Conservation (phyloP, 2,797 vertebrate species). For the Cichlasoma orientale region DNA sequence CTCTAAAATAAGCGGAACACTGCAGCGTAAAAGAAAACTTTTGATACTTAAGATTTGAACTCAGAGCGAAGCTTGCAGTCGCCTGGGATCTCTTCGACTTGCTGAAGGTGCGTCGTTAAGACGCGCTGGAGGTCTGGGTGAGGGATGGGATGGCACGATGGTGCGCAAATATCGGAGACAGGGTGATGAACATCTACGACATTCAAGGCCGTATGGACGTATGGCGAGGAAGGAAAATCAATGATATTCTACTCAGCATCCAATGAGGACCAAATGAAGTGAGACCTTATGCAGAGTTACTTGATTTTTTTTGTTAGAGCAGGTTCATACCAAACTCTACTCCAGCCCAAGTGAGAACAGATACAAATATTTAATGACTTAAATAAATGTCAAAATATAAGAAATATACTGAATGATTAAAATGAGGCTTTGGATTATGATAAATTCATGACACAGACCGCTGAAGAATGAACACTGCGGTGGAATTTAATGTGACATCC, state of each 20-base stretch:
- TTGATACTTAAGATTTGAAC: background rate
- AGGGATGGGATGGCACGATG: constrained; percentile 36
- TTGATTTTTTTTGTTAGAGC: constrained; percentile 32
- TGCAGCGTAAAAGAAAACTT: background rate
- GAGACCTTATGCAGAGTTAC: constrained; percentile 40
- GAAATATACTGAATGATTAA: constrained; percentile 25
- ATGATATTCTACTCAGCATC: constrained; percentile 55
- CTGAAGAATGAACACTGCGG: constrained; percentile 58
- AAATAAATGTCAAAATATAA: constrained; percentile 30
- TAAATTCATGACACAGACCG: constrained; percentile 36
- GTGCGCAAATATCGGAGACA: constrained; percentile 62
- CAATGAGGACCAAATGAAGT: constrained; percentile 51
- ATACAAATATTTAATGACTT: background rate
- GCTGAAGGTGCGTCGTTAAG: constrained; percentile 49
- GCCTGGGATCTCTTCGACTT: background rate
- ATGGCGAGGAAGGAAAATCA: constrained; percentile 43
- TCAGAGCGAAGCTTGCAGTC: constrained; percentile 27
- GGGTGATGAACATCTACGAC: constrained; percentile 56
- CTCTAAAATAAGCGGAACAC: background rate
- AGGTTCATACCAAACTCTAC: constrained; percentile 1
- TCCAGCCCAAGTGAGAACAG: background rate
- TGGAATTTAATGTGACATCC: constrained; percentile 87
- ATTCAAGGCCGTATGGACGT: constrained; percentile 58
- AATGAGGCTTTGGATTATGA: constrained; percentile 31
- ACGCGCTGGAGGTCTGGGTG: constrained; percentile 31